These are phyloP conservation scores for Dynastes tityus DNA, from an alignment of 2,888 invertebrate species.

Conservation along the genomic window DNA sequence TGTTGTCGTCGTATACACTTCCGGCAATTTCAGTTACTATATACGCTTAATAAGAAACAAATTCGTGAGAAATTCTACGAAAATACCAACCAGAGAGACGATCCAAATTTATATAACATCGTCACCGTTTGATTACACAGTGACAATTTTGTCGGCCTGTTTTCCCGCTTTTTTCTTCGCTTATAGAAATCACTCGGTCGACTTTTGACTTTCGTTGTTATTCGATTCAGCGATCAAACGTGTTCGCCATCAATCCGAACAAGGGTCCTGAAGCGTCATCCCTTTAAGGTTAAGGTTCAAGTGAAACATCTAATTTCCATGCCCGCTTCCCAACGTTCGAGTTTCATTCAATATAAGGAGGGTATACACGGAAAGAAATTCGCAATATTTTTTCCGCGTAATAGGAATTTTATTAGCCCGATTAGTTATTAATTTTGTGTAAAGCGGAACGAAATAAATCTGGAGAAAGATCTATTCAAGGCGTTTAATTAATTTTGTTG, in stretches of 20 bases:
- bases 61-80: background rate
- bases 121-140: background rate
- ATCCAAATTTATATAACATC: background rate
- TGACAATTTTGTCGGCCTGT: conserved; percentile 10
- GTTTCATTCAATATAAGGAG: conserved; percentile 20
- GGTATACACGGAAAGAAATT: background rate
- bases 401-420: background rate
- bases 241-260: conserved; percentile 36
- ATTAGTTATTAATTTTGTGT: background rate
- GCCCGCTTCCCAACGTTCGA: background rate
- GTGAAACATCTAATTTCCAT: conserved; percentile 42
- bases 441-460: too few species aligned
- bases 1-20: too few species aligned
- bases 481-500: too few species aligned
- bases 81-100: background rate
- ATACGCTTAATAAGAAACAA: too few species aligned
- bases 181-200: conserved; percentile 13
- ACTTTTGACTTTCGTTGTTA: conserved; percentile 43
- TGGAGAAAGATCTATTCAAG: too few species aligned
- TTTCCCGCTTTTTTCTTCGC: conserved; percentile 4
- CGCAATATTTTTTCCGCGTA: background rate
- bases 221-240: conserved; percentile 43
- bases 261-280: conserved; percentile 33
- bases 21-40: too few species aligned
- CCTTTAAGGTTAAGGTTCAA: conserved; percentile 45